Percentiles rank a stretch among this genome's conserved stretches.
Conservation (phyloP, 1,140 invertebrate species). For the Heterodera carotae region DNA sequence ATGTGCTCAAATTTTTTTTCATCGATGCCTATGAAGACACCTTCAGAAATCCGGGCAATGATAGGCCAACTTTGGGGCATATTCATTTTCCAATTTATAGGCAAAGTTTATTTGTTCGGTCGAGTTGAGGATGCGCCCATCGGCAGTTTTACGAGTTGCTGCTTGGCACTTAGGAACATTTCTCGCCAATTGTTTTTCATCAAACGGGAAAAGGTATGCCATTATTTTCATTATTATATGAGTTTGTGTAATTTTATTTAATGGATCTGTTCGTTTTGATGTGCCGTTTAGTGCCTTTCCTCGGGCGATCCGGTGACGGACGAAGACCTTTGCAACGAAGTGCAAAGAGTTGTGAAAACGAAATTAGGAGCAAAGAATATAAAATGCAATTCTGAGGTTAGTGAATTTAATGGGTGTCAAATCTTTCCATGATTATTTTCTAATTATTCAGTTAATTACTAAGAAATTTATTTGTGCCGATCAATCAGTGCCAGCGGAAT, state of each 20-base stretch:
- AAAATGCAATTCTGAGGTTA: constrained; percentile 17
- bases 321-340: constrained; percentile 20
- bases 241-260: constrained; percentile 71
- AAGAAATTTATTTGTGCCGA: constrained; percentile 37
- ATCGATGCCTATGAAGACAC: constrained; percentile 50
- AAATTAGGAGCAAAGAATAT: constrained; percentile 40
- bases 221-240: background rate
- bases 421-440: constrained; percentile 4
- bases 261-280: constrained; percentile 19
- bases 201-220: constrained; percentile 72
- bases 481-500: constrained; percentile 30
- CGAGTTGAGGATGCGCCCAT: constrained; percentile 10
- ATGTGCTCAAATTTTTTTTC: constrained; percentile 38
- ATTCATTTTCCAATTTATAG: constrained; percentile 22
- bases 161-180: constrained; percentile 84
- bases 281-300: constrained; percentile 21
- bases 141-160: constrained; percentile 74
- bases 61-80: background rate
- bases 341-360: constrained; percentile 21
- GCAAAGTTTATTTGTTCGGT: constrained; percentile 52
- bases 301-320: constrained; percentile 15
- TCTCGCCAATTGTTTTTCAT: constrained; percentile 80
- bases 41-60: constrained; percentile 20
- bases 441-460: constrained; percentile 19
- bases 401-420: background rate